A percentile compares a stretch with the other conserved stretches of the same genome.
phyloP scores from a whole-genome alignment of 2,888 invertebrate genomes.

The Cheilosia pagana region DNA sequence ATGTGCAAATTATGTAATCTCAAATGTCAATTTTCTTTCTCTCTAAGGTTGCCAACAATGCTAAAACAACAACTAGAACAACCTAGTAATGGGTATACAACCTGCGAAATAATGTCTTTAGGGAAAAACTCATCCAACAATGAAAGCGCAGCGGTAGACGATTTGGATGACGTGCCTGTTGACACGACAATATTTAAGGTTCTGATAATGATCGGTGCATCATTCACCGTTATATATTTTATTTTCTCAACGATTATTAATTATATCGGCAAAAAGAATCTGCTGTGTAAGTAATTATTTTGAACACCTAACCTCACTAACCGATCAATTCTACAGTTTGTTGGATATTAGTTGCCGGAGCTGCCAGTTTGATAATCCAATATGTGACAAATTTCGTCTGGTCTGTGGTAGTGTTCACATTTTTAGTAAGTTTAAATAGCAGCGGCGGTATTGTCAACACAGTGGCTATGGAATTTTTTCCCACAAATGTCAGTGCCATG shows the following conservation, averaged over 20 bases:
- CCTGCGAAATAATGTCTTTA: neutral
- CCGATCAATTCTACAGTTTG: conserved; percentile 15
- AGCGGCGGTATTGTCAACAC: conserved; percentile 85
- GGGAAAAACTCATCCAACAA: neutral
- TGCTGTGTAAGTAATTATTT: neutral
- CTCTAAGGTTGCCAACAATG: neutral
- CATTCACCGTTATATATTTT: conserved; percentile 32
- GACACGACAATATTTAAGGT: conserved; percentile 34
- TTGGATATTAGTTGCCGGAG: conserved; percentile 15
- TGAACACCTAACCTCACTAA: neutral
- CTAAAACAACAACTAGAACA: neutral
- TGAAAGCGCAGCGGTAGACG: neutral
- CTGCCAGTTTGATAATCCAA: neutral
- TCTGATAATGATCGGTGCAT: conserved; percentile 34
- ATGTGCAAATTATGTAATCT: no score
- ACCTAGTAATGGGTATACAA: neutral
- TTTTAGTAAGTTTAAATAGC: conserved; percentile 84
- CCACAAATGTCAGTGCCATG: conserved; percentile 82
- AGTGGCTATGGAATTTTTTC: conserved; percentile 84
- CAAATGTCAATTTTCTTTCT: neutral
- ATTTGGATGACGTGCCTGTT: neutral
- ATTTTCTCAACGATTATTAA: conserved; percentile 15
- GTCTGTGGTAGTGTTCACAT: conserved; percentile 21
- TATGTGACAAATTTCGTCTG: conserved; percentile 1
- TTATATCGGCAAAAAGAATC: neutral